Base-by-base conservation (phyloP, 2,113 vertebrate species). In the Dasyurus viverrinus region DNA sequence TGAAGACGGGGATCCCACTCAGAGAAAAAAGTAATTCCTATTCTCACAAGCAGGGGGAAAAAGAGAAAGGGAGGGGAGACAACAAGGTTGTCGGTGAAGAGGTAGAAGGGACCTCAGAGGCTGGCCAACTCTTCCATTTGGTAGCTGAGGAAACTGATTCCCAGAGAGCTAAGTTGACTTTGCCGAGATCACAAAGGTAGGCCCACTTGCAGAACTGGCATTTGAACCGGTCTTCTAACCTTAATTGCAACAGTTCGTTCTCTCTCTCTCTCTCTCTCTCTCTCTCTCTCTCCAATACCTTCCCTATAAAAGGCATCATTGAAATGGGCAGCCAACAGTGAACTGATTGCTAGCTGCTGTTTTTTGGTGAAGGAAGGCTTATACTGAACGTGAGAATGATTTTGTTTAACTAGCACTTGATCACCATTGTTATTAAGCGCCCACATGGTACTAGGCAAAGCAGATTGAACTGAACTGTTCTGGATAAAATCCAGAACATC, bases 351-450 rank as follows among this genome's bases (percentile, higher is more conserved):
- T 84, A 84, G 19, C 19, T 42, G 19, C 84, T 96, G 93, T 47
- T 95, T 97, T 47, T 48, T 92, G 89, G 91, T 92, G 25, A 93
- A 42, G 93, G 76, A 96, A 97, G 94, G 25, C 68, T 96, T 95
- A 92, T 54, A 46, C 23, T 89, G 24, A 94, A 95, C 23, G 95
- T 93, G 53, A 96, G 42, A 96, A 92, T 27, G 95, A 19, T 95
- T 48, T 95, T 91, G 25, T 94, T 92, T 94, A 57, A 90, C 94
- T 92, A 94, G 26, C 95, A 23, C 30, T 90, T 27, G 24, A 95
- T 91, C 36, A 36, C 93, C 89, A 96, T 91, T 89, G 36, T 90
- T 42, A 91, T 52, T 5, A 94, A 76, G 36, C 8, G 23, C 84
- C 94, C 89, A 94, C 90, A 93, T 93, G 92, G 52, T 16, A 53